Evolutionary conservation across 2,888 invertebrate genomes (phyloP), one percentile per base, ranked within the genome.

Genomic region (Eueremaeus valkanovi): DNA sequence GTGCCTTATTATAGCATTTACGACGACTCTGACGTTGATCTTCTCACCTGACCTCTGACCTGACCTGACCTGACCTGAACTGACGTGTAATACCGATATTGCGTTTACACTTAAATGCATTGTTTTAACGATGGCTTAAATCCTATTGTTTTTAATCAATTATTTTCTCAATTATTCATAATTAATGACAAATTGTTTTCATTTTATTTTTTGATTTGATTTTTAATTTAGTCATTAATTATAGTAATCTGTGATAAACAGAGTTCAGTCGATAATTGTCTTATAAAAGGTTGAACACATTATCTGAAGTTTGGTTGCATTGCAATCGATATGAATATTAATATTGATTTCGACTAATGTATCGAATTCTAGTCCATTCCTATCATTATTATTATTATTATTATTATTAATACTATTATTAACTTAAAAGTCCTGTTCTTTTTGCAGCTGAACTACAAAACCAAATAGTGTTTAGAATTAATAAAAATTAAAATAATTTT

Each of bases 21-120:
- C 45, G 72, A 72, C 55, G 72, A 72, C 49, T 72, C 72, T 27
- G 72, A 72, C 33, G 55, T 49, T 49, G 72, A 72, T 51, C 72
- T 72, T 40, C 33, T 55, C 24, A 72, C 51, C n/a, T 72, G 51
- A 72, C 5, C 5, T 5, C 24, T 49, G 49, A 21, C 49, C 49
- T n/a, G n/a, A 45, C 16, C n/a, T n/a, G 21, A 49, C n/a, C 40
- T 49, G 49, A 49, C 21, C 49, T n/a, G n/a, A 49, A 49, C 18
- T n/a, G 18, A n/a, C n/a, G n/a, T 49, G 18, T 49, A 49, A 49
- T 49, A n/a, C n/a, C 21, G 18, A 49, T 49, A 49, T n/a, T 40
- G 18, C 49, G 49, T 49, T n/a, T n/a, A n/a, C n/a, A n/a, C n/a
- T n/a, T n/a, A n/a, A n/a, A n/a, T n/a, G n/a, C n/a, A n/a, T n/a